phyloP scores from a whole-genome alignment of 2,888 invertebrate genomes.

The Phragmatobia fuliginosa region DNA sequence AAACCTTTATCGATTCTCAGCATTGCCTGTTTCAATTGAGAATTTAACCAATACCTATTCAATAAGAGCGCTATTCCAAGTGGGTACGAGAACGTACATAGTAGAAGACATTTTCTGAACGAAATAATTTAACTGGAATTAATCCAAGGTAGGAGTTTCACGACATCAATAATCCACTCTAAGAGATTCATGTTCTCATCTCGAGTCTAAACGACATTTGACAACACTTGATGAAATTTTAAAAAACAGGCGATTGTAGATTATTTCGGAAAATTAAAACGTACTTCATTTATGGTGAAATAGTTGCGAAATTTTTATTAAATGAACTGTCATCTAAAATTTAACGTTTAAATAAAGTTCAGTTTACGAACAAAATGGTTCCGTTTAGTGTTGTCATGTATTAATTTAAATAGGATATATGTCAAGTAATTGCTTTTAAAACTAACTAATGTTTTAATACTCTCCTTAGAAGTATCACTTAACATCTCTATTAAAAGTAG shows the following conservation, averaged over 20 bases:
- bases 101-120: slow-evolving; percentile 42
- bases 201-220: slow-evolving; percentile 53
- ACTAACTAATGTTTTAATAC: too few species aligned
- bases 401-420: too few species aligned
- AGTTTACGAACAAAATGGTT: too few species aligned
- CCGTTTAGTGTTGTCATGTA: too few species aligned
- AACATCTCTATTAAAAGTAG: too few species aligned
- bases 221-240: slow-evolving; percentile 34
- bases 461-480: too few species aligned
- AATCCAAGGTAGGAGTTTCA: slow-evolving; percentile 47
- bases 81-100: slow-evolving; percentile 35
- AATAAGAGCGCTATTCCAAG: slow-evolving; percentile 16
- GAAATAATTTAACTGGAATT: slow-evolving; percentile 59
- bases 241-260: slow-evolving; percentile 16
- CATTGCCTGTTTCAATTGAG: slow-evolving; percentile 35
- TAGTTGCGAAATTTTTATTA: too few species aligned
- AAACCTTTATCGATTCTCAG: slow-evolving; percentile 27
- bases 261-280: slow-evolving; percentile 18
- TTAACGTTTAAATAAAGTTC: too few species aligned
- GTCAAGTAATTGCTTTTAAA: too few species aligned
- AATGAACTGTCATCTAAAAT: too few species aligned
- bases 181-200: slow-evolving; percentile 37
- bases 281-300: not conserved
- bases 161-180: slow-evolving; percentile 58
- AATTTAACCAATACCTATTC: slow-evolving; percentile 37